Base-by-base conservation (phyloP, 2,888 invertebrate species). In the Eupithecia abbreviata region DNA sequence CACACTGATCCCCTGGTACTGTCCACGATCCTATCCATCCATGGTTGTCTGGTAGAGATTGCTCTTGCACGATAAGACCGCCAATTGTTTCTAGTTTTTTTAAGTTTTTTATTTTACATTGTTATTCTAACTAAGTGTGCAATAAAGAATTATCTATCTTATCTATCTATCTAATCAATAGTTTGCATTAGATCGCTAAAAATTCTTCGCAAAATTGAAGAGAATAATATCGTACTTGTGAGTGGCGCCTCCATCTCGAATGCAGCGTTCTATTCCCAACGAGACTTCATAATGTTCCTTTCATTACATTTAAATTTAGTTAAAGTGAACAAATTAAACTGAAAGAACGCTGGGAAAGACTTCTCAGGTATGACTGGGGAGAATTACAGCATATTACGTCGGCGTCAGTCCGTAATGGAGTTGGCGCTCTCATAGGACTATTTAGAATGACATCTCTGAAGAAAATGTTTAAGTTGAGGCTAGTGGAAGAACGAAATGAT, bases 311-410 rank as follows among this genome's bases (percentile, higher is more conserved):
- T 82, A 81, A 82, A 82, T 81, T 79, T 80, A 79, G 74, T 78
- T 77, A 69, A 79, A 79, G 70, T 71, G 80, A 80, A 81, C 79
- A 79, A 80, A 81, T 81, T 81, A 80, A 80, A 79, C 66, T 74
- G 74, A 78, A 79, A 78, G 79, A 81, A 78, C 75, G 77, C 75
- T 72, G 72, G 73, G 74, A 76, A 78, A 82, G 75, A 82, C 73
- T 80, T 77, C 78, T 84, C 80, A 83, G 83, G 81, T 81, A 79
- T 71, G 75, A 81, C 76, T 80, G 82, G 82, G 81, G 82, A 86
- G 84, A 85, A 79, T 87, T 86, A 84, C 80, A 81, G 81, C 77
- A 78, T 82, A 85, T 85, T 86, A 85, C 81, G 80, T 81, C 80
- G 77, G 83, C 82, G 83, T 83, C 84, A 82, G 80, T 81, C 78